Conservation (phyloP, 2,888 invertebrate species). For the Blastobasis lacticolella region DNA sequence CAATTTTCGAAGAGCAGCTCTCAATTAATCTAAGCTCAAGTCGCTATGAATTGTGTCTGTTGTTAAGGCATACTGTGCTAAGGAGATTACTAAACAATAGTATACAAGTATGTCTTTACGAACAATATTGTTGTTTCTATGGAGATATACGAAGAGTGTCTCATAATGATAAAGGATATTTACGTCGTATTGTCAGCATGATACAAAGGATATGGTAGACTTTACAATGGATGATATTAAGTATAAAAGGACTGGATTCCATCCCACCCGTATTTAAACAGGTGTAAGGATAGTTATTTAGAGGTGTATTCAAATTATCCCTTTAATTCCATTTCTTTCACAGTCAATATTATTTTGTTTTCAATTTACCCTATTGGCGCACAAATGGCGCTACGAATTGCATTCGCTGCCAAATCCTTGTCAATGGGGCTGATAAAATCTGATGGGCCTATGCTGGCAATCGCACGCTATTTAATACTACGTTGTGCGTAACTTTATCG, state of each 20-base stretch:
- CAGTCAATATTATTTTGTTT: too few relatives aligned
- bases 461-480: conserved; percentile 10
- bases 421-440: conserved; percentile 63
- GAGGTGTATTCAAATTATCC: too few relatives aligned
- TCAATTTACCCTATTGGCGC: too few relatives aligned
- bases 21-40: conserved; percentile 34
- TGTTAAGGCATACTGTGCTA: conserved; percentile 24
- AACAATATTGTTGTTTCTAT: neutral
- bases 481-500: too few relatives aligned
- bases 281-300: neutral
- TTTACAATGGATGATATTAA: too few relatives aligned
- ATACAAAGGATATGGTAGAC: too few relatives aligned
- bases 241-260: neutral
- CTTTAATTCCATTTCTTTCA: too few relatives aligned
- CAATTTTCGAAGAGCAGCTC: conserved; percentile 14
- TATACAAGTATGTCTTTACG: too few relatives aligned
- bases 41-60: conserved; percentile 36
- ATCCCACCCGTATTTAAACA: conserved; percentile 2
- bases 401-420: conserved; percentile 47
- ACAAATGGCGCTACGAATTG: too few relatives aligned
- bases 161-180: too few relatives aligned
- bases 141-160: neutral
- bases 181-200: too few relatives aligned
- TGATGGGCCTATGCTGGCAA: conserved; percentile 37
- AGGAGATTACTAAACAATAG: neutral